Conservation (phyloP, 2,888 invertebrate genomes). For the Itoplectis maculator region DNA sequence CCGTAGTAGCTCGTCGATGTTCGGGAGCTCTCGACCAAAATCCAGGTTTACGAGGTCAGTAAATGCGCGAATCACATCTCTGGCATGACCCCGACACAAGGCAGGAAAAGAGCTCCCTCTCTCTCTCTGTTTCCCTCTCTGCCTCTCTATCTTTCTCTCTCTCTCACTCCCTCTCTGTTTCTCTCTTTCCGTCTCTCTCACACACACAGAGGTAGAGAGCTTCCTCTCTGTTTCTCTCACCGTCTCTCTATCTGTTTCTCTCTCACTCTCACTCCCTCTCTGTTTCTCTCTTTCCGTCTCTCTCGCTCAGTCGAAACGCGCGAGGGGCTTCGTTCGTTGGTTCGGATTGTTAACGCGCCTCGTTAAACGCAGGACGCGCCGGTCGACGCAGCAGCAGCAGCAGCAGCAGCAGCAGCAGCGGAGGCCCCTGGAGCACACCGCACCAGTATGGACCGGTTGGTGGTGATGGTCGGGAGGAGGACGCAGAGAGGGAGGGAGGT, state of each 20-base stretch:
- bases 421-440: background rate
- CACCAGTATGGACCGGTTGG: slow-evolving; percentile 15
- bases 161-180: too few species aligned
- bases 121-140: too few species aligned
- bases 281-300: too few species aligned
- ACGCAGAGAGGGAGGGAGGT: too few species aligned
- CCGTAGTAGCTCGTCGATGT: background rate
- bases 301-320: background rate
- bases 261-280: too few species aligned
- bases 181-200: too few species aligned
- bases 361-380: slow-evolving; percentile 68
- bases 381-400: slow-evolving; percentile 26
- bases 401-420: background rate
- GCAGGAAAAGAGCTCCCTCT: background rate
- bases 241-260: too few species aligned
- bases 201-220: too few species aligned
- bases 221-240: too few species aligned
- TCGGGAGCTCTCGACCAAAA: slow-evolving; percentile 16
- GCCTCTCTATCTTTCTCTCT: too few species aligned
- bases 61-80: slow-evolving; percentile 21
- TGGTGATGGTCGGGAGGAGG: background rate
- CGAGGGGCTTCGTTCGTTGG: slow-evolving; percentile 51
- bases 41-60: slow-evolving; percentile 1
- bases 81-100: background rate
- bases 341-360: slow-evolving; percentile 70